Conservation (phyloP, 1,140 invertebrate species). For the Colletes gigas region DNA sequence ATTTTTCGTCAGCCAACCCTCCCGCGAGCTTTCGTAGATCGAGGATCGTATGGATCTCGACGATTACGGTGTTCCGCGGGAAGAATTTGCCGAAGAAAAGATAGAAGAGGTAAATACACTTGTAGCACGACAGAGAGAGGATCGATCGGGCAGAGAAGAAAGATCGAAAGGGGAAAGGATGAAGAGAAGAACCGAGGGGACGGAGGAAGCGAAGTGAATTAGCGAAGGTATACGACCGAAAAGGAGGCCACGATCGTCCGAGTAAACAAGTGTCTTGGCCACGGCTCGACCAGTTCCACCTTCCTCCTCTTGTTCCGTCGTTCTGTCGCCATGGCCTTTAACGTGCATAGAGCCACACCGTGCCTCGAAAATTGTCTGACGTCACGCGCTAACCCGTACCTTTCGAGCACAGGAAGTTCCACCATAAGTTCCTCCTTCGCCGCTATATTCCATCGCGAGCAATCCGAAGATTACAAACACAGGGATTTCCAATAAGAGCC, state of each 20-base stretch:
- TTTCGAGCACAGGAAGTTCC: no score
- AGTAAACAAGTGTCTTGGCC: conserved; percentile 72
- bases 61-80: conserved; percentile 18
- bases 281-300: conserved; percentile 55
- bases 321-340: conserved; percentile 61
- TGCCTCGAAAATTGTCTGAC: conserved; percentile 24
- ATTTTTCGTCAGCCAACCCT: no score
- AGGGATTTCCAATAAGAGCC: no score
- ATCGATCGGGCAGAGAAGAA: conserved; percentile 21
- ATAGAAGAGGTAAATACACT: neutral
- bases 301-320: conserved; percentile 55
- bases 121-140: neutral
- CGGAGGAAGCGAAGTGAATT: conserved; percentile 72
- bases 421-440: no score
- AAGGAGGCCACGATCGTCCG: conserved; percentile 72
- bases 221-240: conserved; percentile 75
- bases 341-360: conserved; percentile 26
- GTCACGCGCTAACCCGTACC: conserved; percentile 7
- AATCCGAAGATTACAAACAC: no score
- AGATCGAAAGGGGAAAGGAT: conserved; percentile 51
- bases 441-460: no score
- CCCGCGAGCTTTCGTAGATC: no score
- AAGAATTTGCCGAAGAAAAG: conserved; percentile 23
- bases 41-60: no score
- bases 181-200: conserved; percentile 54